Evolutionary conservation across 2,113 vertebrate species (phyloP).

Genomic region (Cheilinus undulatus): DNA sequence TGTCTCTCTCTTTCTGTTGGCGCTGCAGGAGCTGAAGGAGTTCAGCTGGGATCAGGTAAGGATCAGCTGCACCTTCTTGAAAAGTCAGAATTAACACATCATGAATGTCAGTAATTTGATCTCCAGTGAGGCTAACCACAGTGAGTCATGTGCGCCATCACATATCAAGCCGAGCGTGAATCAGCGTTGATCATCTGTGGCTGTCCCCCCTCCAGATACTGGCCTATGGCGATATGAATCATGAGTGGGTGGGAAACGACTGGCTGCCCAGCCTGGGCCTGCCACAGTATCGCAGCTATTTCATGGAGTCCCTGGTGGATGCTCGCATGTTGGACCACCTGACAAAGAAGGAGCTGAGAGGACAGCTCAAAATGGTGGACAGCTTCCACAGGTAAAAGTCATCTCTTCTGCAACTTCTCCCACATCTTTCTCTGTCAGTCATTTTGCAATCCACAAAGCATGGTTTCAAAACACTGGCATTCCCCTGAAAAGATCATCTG

Average conservation of each 20-base stretch:
- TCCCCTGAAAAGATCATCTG: no score
- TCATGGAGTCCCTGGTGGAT: slow-evolving; percentile 96
- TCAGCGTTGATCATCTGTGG: slow-evolving; percentile 41
- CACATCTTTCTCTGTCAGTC: no score
- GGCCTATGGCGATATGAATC: slow-evolving; percentile 95
- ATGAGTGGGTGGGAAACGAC: slow-evolving; percentile 95
- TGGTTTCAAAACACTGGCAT: no score
- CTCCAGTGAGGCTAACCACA: slow-evolving; percentile 6
- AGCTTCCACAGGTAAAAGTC: slow-evolving; percentile 91
- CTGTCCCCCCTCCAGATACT: slow-evolving; percentile 86
- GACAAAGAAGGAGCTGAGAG: slow-evolving; percentile 95
- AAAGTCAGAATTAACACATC: slow-evolving; percentile 19
- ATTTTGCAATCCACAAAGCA: no score
- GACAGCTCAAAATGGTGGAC: slow-evolving; percentile 96
- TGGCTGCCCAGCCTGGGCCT: slow-evolving; percentile 94
- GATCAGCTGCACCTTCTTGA: not conserved
- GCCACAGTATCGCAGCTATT: slow-evolving; percentile 94
- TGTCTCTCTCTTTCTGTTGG: slow-evolving; percentile 51
- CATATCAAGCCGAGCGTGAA: slow-evolving; percentile 39
- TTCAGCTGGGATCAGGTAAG: slow-evolving; percentile 96
- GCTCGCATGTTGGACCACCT: slow-evolving; percentile 95
- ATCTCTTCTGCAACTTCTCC: fast-evolving
- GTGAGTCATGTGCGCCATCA: slow-evolving; percentile 46
- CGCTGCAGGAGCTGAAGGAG: slow-evolving; percentile 89
- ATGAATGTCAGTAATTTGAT: slow-evolving; percentile 13